These are phyloP conservation scores for Sus cebifrons DNA, from an alignment of 2,797 vertebrate species.

Conservation along the genomic window DNA sequence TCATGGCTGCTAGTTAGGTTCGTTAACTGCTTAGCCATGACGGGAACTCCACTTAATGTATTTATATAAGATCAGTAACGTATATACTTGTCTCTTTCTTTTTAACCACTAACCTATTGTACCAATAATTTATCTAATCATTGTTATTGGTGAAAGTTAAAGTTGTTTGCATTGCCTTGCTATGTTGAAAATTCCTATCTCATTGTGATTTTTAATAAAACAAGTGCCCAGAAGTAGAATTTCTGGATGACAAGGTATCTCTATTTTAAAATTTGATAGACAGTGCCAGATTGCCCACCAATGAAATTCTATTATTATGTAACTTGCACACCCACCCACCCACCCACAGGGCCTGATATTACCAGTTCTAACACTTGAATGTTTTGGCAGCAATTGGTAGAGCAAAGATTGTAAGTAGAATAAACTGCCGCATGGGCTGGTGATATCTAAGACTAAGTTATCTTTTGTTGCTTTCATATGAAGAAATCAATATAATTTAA, in stretches of 20 bases:
- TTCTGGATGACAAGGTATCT: neutral
- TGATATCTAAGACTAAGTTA: neutral
- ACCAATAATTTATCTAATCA: neutral
- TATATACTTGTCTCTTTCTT: neutral
- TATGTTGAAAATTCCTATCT: neutral
- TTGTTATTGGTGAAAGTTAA: slow-evolving; percentile 1
- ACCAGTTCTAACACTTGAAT: neutral
- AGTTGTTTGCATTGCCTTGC: slow-evolving; percentile 7
- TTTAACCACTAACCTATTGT: neutral
- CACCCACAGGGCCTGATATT: neutral
- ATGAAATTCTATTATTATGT: neutral
- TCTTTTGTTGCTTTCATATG: neutral
- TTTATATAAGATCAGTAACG: neutral
- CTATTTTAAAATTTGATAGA: slow-evolving; percentile 14
- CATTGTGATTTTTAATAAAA: neutral
- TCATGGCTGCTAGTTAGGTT: too few relatives aligned
- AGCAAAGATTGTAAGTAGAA: neutral
- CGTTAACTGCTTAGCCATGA: too few relatives aligned
- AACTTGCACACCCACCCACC: neutral
- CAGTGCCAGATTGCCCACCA: neutral
- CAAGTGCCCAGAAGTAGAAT: slow-evolving; percentile 4
- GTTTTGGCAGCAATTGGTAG: neutral
- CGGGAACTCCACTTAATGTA: neutral
- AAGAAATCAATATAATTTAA: neutral
- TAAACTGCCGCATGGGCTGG: neutral